phyloP scores from a whole-genome alignment of 2,797 vertebrate species.

The Peromyscus melanophrys region DNA sequence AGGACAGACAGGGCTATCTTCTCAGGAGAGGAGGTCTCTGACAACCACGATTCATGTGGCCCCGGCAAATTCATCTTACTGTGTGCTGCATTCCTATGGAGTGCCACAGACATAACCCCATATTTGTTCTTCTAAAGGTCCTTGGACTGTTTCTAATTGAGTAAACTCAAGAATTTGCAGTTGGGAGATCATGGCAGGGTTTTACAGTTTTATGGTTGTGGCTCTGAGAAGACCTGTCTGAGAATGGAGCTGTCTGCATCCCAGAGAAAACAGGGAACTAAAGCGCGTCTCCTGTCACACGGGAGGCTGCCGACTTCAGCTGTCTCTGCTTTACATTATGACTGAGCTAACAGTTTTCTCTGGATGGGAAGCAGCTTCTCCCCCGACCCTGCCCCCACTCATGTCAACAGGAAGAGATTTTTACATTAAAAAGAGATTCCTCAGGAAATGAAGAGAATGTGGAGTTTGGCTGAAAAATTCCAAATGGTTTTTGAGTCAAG shows the following conservation, averaged over 20 bases:
- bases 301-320: background rate
- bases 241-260: background rate
- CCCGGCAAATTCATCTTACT: background rate
- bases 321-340: background rate
- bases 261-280: background rate
- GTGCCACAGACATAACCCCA: background rate
- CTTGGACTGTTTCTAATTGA: conserved; percentile 34
- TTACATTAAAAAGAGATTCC: conserved; percentile 59
- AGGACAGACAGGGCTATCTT: background rate
- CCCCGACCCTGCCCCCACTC: background rate
- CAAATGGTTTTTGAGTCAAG: background rate
- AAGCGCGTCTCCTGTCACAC: background rate
- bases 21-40: background rate
- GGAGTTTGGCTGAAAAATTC: conserved; percentile 40
- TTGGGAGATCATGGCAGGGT: background rate
- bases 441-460: background rate
- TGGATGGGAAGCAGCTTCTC: background rate
- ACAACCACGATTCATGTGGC: too few species aligned
- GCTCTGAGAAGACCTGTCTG: background rate
- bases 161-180: conserved; percentile 27
- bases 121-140: background rate
- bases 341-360: conserved; percentile 12
- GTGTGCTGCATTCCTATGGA: background rate
- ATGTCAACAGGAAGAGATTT: conserved; percentile 23
- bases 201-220: background rate